Evolutionary conservation across 2,797 vertebrate genomes (phyloP).

Genomic region (Megaceryle alcyon): DNA sequence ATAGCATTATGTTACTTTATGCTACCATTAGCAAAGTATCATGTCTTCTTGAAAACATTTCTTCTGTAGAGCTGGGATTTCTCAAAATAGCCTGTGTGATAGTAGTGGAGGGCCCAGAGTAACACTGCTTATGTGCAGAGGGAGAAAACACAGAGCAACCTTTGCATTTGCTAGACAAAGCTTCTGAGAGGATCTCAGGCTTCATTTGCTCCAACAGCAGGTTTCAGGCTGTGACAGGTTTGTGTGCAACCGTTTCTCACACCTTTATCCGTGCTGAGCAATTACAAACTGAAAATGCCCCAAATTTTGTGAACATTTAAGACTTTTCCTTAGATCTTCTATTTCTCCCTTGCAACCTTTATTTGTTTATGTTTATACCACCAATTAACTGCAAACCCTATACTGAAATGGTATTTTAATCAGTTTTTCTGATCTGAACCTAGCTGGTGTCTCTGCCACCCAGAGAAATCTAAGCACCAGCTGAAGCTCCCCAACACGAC

Average conservation of each 20-base stretch:
- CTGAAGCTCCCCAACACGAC: background rate
- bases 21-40: conserved; percentile 33
- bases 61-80: background rate
- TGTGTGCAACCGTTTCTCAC: background rate
- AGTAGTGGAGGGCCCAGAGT: background rate
- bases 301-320: background rate
- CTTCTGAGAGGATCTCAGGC: background rate
- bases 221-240: background rate
- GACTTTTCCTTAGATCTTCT: background rate
- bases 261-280: background rate
- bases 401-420: background rate
- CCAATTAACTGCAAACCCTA: background rate
- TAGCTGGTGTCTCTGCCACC: background rate
- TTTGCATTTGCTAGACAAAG: background rate
- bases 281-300: background rate
- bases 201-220: background rate
- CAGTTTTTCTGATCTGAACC: background rate
- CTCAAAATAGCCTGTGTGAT: conserved; percentile 3
- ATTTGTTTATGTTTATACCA: accelerated
- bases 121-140: background rate
- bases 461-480: background rate
- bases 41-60: conserved; percentile 26
- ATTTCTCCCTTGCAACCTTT: background rate
- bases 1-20: conserved; percentile 34
- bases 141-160: background rate